phyloP scores from a whole-genome alignment of 2,797 vertebrate genomes.

The Helostoma temminkii region DNA sequence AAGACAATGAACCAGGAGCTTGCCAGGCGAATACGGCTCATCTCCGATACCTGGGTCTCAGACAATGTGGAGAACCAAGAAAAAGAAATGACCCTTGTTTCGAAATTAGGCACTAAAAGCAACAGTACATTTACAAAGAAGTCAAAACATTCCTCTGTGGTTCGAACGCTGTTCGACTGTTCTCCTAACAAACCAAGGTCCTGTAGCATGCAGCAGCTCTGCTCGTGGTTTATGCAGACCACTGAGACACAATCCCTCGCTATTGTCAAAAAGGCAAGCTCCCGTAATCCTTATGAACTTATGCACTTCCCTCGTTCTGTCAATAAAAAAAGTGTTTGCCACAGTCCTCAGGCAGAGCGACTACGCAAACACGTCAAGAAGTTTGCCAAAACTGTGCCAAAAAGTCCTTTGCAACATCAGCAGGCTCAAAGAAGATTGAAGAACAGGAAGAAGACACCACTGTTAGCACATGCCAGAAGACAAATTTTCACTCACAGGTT shows the following conservation, averaged over 20 bases:
- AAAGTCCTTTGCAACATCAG: constrained; percentile 88
- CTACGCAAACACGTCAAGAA: constrained; percentile 95
- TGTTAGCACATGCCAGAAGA: constrained; percentile 67
- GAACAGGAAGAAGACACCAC: constrained; percentile 73
- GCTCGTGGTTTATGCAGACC: constrained; percentile 98
- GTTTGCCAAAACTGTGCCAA: constrained; percentile 93
- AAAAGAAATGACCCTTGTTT: constrained; percentile 46
- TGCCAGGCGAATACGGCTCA: constrained; percentile 88
- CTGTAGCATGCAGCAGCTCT: constrained; percentile 91
- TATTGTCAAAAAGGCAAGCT: constrained; percentile 93
- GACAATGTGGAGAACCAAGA: constrained; percentile 79
- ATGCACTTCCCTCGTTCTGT: constrained; percentile 88
- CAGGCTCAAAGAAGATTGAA: constrained; percentile 83
- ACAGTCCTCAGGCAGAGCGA: constrained; percentile 88
- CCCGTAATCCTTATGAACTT: constrained; percentile 89
- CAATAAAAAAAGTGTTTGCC: constrained; percentile 83
- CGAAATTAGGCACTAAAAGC: constrained; percentile 55
- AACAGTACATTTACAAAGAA: constrained; percentile 71
- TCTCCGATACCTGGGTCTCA: constrained; percentile 93
- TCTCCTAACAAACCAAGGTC: constrained; percentile 79
- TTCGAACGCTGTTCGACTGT: constrained; percentile 93
- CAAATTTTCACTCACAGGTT: constrained; percentile 58
- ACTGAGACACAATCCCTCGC: constrained; percentile 97
- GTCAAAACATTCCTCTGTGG: constrained; percentile 82
- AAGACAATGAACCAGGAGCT: constrained; percentile 90